Conservation (phyloP, 2,797 vertebrate genomes). For the Hozukius guyotensis region DNA sequence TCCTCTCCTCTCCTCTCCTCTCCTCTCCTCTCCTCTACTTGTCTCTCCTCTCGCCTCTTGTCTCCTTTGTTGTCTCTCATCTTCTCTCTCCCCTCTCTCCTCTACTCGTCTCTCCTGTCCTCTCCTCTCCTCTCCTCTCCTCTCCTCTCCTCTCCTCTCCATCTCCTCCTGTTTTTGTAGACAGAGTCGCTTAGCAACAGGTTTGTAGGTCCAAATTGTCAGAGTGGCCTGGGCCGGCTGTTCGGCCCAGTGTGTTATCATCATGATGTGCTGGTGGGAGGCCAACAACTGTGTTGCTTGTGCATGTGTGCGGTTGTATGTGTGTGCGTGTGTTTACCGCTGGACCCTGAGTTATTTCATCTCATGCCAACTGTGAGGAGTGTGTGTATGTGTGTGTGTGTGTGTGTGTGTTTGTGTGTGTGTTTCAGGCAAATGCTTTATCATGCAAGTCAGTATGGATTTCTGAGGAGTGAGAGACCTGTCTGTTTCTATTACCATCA, state of each 20-base stretch:
- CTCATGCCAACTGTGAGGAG: slow-evolving; percentile 5
- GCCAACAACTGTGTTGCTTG: slow-evolving; percentile 39
- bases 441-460: slow-evolving; percentile 41
- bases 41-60: not conserved
- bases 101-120: not conserved
- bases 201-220: slow-evolving; percentile 67
- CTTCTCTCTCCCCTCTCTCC: too few relatives aligned
- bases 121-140: not conserved
- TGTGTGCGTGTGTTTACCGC: slow-evolving; percentile 33
- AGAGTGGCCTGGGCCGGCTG: slow-evolving; percentile 52
- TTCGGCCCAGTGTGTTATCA: slow-evolving; percentile 55
- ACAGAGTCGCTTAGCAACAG: slow-evolving; percentile 81
- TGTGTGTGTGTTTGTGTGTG: not conserved
- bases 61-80: too few relatives aligned
- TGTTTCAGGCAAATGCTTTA: slow-evolving; percentile 36
- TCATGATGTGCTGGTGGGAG: slow-evolving; percentile 41
- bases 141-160: not conserved
- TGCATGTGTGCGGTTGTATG: slow-evolving; percentile 3
- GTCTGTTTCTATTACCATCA: slow-evolving; percentile 47
- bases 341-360: slow-evolving; percentile 44
- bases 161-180: slow-evolving; percentile 42
- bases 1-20: not conserved
- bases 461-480: slow-evolving; percentile 40
- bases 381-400: not conserved
- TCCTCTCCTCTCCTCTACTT: not conserved